Percentiles rank a stretch among this genome's conserved stretches.
These are phyloP conservation scores for Turritopsis dohrnii DNA, from an alignment of 30 jellyfish, hydroid and myxozoan species.

Conservation along the genomic window DNA sequence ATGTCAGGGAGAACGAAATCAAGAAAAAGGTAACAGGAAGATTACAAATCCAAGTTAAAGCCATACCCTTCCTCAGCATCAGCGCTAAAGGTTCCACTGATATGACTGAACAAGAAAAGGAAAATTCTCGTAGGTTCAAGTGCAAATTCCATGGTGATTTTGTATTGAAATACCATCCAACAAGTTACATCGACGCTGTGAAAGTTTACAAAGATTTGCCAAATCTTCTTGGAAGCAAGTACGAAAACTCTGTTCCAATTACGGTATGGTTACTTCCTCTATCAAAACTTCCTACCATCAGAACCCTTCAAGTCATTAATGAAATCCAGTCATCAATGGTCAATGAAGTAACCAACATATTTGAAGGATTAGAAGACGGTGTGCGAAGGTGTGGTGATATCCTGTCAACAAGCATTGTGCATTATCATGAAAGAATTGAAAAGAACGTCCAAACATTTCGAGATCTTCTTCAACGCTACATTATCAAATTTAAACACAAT, in stretches of 20 bases:
- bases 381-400: not conserved
- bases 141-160: conserved; percentile 15
- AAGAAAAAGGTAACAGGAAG: not conserved
- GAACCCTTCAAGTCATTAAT: not conserved
- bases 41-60: not conserved
- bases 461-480: not conserved
- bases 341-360: not conserved
- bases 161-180: not conserved
- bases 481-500: not conserved
- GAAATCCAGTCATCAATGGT: not conserved
- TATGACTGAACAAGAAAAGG: not conserved
- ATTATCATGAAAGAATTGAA: not conserved
- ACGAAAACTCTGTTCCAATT: conserved; percentile 9
- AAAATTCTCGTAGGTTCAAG: not conserved
- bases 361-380: not conserved
- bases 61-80: not conserved
- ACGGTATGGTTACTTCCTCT: not conserved
- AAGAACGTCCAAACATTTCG: not conserved
- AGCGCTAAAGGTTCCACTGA: not conserved
- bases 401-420: not conserved
- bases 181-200: not conserved
- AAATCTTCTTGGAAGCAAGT: not conserved
- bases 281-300: not conserved
- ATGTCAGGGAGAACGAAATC: not conserved
- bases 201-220: not conserved